Evolutionary conservation across 2,113 vertebrate species (phyloP).

Genomic region (Zosterops borbonicus): DNA sequence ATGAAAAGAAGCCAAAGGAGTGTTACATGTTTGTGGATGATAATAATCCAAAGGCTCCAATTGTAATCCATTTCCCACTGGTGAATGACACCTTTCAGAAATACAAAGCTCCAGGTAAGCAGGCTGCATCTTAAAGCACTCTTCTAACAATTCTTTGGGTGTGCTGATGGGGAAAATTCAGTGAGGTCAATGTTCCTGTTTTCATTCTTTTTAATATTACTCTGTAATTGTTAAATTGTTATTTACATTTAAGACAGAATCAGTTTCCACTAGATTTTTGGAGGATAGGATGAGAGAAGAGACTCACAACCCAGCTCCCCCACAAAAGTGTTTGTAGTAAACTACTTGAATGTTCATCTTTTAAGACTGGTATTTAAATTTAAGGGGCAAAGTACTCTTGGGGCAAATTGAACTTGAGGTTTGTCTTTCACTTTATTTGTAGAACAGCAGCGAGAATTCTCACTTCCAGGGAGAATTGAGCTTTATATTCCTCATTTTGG

Average conservation of each 20-base stretch:
- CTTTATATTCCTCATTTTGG: background rate
- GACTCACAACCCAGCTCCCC: background rate
- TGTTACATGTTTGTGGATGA: slow-evolving; percentile 76
- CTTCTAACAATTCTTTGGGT: background rate
- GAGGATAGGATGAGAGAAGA: background rate
- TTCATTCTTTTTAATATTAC: background rate
- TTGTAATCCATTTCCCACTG: slow-evolving; percentile 79
- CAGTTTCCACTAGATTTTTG: background rate
- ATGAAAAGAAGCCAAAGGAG: slow-evolving; percentile 69
- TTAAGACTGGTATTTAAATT: background rate
- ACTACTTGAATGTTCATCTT: background rate
- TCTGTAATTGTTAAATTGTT: background rate
- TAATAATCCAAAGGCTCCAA: slow-evolving; percentile 65
- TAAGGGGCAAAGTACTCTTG: background rate
- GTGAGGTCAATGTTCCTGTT: background rate
- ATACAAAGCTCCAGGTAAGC: slow-evolving; percentile 74
- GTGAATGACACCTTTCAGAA: slow-evolving; percentile 77
- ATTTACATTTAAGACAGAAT: background rate
- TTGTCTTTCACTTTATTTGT: background rate
- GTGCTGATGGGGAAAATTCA: background rate
- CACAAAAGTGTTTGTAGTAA: background rate
- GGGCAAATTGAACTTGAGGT: background rate
- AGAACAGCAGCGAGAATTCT: background rate
- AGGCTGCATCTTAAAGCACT: background rate
- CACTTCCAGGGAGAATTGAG: background rate